Evolutionary conservation across 2,888 invertebrate species (phyloP).

Genomic region (Craniophora ligustri): DNA sequence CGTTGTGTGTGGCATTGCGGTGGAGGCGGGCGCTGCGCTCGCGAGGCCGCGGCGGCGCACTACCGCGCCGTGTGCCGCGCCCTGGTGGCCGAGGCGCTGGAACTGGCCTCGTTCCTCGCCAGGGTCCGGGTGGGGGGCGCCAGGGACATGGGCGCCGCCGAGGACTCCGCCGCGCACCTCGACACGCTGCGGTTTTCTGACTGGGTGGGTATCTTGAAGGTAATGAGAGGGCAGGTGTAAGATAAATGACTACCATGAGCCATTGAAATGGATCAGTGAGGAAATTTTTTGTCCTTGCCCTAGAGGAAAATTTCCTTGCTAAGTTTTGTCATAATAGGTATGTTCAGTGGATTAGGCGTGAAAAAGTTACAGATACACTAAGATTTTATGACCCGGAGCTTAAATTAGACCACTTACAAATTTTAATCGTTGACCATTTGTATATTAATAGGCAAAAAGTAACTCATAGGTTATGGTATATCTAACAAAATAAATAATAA

Average conservation of each 20-base stretch:
- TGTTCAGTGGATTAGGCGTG: too few relatives aligned
- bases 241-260: neutral
- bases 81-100: constrained; percentile 96
- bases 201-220: constrained; percentile 92
- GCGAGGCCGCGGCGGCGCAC: constrained; percentile 92
- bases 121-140: constrained; percentile 92
- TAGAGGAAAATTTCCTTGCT: too few relatives aligned
- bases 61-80: constrained; percentile 98
- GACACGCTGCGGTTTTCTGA: constrained; percentile 96
- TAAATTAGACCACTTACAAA: too few relatives aligned
- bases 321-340: too few relatives aligned
- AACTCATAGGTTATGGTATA: too few relatives aligned
- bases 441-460: too few relatives aligned
- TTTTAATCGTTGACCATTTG: too few relatives aligned
- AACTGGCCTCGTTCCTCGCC: constrained; percentile 96
- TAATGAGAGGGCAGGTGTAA: constrained; percentile 15
- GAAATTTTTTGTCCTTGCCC: too few relatives aligned
- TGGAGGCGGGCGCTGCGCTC: constrained; percentile 78
- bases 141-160: constrained; percentile 89
- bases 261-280: neutral
- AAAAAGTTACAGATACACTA: too few relatives aligned
- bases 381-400: too few relatives aligned
- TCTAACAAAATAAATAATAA: too few relatives aligned
- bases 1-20: constrained; percentile 85
- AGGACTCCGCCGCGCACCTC: constrained; percentile 91